These are phyloP conservation scores for Sialis lutaria DNA, from an alignment of 2,888 invertebrate genomes.

Conservation along the genomic window DNA sequence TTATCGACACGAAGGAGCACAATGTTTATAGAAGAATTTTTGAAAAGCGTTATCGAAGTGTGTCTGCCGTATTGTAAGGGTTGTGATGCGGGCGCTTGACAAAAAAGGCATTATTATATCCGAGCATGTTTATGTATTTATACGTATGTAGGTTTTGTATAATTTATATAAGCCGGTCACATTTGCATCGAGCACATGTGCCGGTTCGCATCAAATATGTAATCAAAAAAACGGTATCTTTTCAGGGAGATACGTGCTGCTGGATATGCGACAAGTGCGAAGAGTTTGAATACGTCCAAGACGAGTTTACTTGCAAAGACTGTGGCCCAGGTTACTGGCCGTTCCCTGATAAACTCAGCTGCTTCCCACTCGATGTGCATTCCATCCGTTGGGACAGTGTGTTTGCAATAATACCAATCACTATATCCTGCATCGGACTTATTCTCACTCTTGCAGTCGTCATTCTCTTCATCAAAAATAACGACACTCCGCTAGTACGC, in stretches of 20 bases:
- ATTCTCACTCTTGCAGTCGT: conserved; percentile 40
- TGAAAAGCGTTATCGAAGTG: too few relatives aligned
- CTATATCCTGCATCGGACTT: conserved; percentile 42
- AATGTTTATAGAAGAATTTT: too few relatives aligned
- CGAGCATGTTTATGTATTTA: too few relatives aligned
- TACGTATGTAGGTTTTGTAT: too few relatives aligned
- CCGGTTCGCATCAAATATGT: too few relatives aligned
- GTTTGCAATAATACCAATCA: conserved; percentile 44
- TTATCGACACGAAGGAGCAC: too few relatives aligned
- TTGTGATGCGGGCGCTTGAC: too few relatives aligned
- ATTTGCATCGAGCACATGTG: too few relatives aligned
- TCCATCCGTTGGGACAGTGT: conserved; percentile 48
- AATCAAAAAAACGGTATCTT: conserved; percentile 2
- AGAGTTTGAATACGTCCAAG: conserved; percentile 43
- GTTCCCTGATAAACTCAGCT: conserved; percentile 37
- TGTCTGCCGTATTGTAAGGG: too few relatives aligned
- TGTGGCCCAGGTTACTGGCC: conserved; percentile 49
- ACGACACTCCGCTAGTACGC: conserved; percentile 46
- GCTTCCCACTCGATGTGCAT: conserved; percentile 40
- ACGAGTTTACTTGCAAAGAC: conserved; percentile 44
- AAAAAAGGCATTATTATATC: too few relatives aligned
- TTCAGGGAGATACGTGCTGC: conserved; percentile 47
- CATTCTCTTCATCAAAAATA: conserved; percentile 39
- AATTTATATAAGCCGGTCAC: too few relatives aligned
- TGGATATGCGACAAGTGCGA: conserved; percentile 63